Conservation (phyloP, 2,888 invertebrate species). For the Ypsolopha scabrella region DNA sequence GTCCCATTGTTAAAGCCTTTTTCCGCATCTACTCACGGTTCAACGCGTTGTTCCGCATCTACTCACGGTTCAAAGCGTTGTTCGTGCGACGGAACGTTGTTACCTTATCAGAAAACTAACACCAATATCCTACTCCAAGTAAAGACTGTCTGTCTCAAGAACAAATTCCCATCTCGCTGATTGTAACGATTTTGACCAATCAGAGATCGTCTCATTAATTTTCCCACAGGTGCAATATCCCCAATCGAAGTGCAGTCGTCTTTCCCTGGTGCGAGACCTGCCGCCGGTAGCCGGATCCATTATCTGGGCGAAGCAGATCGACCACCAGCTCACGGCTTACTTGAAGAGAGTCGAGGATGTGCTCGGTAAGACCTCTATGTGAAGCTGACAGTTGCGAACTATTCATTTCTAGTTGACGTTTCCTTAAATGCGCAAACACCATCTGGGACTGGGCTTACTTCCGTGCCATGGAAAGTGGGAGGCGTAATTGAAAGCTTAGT, state of each 20-base stretch:
- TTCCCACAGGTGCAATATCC: slow-evolving; percentile 87
- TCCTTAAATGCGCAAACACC: too few relatives aligned
- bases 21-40: slow-evolving; percentile 98
- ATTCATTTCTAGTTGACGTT: too few relatives aligned
- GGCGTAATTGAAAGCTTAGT: too few relatives aligned
- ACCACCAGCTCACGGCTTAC: slow-evolving; percentile 96
- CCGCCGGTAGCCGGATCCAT: slow-evolving; percentile 98
- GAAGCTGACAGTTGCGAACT: too few relatives aligned
- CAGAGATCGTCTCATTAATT: not conserved
- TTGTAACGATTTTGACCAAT: not conserved
- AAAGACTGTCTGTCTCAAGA: too few relatives aligned
- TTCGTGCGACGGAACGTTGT: slow-evolving; percentile 78
- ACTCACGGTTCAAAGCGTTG: slow-evolving; percentile 97
- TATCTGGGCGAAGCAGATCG: slow-evolving; percentile 99
- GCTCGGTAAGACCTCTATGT: slow-evolving; percentile 71
- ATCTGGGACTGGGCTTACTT: too few relatives aligned
- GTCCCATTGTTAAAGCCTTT: slow-evolving; percentile 86
- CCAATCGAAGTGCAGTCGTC: slow-evolving; percentile 92
- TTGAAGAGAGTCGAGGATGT: slow-evolving; percentile 98
- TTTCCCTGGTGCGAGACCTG: slow-evolving; percentile 92
- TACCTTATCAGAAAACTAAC: too few relatives aligned
- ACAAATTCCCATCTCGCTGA: too few relatives aligned
- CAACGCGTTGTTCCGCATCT: slow-evolving; percentile 97
- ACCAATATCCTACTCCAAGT: too few relatives aligned
- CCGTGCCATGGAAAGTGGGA: too few relatives aligned